Evolutionary conservation across 2,113 vertebrate genomes (phyloP).

Genomic region (Pygoscelis adeliae): DNA sequence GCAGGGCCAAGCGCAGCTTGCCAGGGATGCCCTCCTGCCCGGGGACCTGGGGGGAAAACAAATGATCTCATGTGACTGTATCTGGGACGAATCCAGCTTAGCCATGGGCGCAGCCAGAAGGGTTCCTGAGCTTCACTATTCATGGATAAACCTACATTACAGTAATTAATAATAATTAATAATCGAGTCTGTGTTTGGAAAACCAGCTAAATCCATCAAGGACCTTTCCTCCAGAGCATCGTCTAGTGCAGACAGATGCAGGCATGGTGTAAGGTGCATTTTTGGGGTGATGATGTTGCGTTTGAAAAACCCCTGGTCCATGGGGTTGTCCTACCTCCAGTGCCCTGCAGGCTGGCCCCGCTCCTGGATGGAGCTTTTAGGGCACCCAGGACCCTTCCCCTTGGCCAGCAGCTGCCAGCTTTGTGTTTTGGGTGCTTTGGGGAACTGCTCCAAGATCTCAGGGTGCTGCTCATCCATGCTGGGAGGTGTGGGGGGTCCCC

Average conservation of each 20-base stretch:
- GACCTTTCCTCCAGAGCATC: background rate
- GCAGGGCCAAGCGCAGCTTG: background rate
- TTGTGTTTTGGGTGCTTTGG: background rate
- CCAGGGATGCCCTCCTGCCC: background rate
- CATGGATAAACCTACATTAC: conserved; percentile 7
- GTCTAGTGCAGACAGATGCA: fast-evolving
- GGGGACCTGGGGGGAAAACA: background rate
- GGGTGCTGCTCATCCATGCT: fast-evolving
- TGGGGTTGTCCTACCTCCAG: background rate
- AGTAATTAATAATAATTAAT: conserved; percentile 30
- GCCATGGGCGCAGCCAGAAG: background rate
- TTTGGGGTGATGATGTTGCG: background rate
- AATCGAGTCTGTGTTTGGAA: background rate
- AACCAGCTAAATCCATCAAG: background rate
- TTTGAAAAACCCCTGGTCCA: fast-evolving
- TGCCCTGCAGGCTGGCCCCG: fast-evolving
- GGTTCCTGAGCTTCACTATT: background rate
- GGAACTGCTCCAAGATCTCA: background rate
- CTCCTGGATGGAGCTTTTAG: background rate
- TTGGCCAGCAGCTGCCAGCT: background rate
- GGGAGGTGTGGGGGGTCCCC: background rate
- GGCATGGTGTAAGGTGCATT: fast-evolving
- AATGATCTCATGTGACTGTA: conserved; percentile 28
- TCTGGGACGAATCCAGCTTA: conserved; percentile 62
- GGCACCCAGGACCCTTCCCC: background rate